Conservation (phyloP, 2,888 invertebrate genomes). For the Acleris cristana region DNA sequence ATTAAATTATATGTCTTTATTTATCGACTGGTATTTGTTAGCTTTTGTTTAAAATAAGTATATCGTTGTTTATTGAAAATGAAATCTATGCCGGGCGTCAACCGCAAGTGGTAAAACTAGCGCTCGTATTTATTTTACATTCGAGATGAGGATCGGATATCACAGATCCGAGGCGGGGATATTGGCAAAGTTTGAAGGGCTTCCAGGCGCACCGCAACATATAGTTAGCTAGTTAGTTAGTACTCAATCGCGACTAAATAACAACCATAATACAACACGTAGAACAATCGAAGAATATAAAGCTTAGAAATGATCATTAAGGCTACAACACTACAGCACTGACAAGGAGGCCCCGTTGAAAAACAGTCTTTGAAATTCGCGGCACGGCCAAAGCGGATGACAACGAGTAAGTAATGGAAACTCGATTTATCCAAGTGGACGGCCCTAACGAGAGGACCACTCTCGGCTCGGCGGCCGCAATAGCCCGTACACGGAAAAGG, state of each 20-base stretch:
- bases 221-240: too few relatives aligned
- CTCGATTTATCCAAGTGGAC: constrained; percentile 65
- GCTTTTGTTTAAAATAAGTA: too few relatives aligned
- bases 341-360: constrained; percentile 5
- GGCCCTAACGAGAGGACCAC: constrained; percentile 58
- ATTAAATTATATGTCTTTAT: too few relatives aligned
- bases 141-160: constrained; percentile 10
- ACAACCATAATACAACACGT: background rate
- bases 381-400: constrained; percentile 53
- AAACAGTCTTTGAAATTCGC: constrained; percentile 48
- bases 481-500: constrained; percentile 70
- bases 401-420: constrained; percentile 51
- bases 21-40: too few relatives aligned
- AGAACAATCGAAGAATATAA: background rate
- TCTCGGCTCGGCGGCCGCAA: constrained; percentile 47
- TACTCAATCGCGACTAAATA: background rate
- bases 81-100: too few relatives aligned
- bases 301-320: background rate
- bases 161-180: constrained; percentile 41
- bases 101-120: background rate
- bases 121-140: constrained; percentile 5
- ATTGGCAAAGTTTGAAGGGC: constrained; percentile 63
- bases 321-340: constrained; percentile 1
- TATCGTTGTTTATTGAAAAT: too few relatives aligned
- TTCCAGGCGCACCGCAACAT: constrained; percentile 47